Evolutionary conservation across 2,113 vertebrate species (phyloP).

Genomic region (Crocuta crocuta): DNA sequence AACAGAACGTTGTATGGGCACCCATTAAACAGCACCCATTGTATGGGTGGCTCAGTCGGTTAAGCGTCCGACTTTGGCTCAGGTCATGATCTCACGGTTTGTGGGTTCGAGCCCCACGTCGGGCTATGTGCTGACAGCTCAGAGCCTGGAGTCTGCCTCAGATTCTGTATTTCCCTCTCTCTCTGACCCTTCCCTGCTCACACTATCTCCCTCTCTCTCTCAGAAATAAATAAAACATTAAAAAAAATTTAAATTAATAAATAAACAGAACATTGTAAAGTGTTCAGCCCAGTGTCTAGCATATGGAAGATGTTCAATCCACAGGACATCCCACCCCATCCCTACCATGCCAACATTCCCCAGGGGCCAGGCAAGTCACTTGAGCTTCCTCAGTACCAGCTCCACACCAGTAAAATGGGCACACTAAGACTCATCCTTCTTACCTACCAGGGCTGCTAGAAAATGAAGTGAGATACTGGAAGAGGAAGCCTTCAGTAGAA

Average conservation of each 20-base stretch:
- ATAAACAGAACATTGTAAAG: rapidly evolving
- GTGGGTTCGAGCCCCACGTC: too few species aligned
- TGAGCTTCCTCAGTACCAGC: neutral
- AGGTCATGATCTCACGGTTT: too few species aligned
- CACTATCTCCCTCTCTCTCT: too few species aligned
- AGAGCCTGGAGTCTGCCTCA: too few species aligned
- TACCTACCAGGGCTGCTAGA: neutral
- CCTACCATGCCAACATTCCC: neutral
- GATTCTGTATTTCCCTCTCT: too few species aligned
- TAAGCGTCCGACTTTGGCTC: too few species aligned
- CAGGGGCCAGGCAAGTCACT: neutral
- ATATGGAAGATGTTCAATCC: neutral
- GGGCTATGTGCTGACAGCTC: too few species aligned
- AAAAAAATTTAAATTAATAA: too few species aligned
- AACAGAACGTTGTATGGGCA: rapidly evolving
- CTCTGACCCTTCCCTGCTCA: too few species aligned
- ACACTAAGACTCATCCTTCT: neutral
- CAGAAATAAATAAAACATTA: too few species aligned
- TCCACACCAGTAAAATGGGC: neutral
- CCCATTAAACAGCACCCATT: too few species aligned
- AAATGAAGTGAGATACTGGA: neutral
- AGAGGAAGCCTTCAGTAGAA: neutral
- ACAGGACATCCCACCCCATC: rapidly evolving
- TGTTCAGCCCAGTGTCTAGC: neutral
- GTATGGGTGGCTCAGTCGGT: too few species aligned